Conservation (phyloP, 1,140 invertebrate species). For the Trachymyrmex septentrionalis region DNA sequence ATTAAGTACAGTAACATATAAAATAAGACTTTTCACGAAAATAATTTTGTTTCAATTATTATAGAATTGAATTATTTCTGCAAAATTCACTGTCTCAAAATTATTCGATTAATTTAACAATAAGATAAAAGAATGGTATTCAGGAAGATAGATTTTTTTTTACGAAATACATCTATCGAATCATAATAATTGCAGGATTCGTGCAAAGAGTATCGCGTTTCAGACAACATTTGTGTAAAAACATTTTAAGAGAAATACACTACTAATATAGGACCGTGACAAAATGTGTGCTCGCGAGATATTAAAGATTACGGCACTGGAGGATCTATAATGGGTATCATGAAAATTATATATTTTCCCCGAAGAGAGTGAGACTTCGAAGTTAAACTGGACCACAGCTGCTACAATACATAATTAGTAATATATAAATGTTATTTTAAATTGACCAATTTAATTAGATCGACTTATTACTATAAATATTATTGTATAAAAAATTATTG, state of each 20-base stretch:
- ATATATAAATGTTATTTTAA: not conserved
- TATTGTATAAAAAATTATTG: slow-evolving; percentile 40
- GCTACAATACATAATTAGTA: not conserved
- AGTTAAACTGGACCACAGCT: not conserved
- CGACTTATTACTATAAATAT: not conserved
- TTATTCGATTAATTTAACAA: not conserved
- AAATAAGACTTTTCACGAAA: not conserved
- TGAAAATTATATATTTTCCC: not conserved
- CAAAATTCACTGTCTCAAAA: not conserved
- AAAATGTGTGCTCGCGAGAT: not conserved
- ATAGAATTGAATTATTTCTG: not conserved
- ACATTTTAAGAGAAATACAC: slow-evolving; percentile 37
- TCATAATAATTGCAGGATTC: slow-evolving; percentile 33
- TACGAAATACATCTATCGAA: slow-evolving; percentile 3
- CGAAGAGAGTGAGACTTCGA: not conserved
- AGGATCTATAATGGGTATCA: not conserved
- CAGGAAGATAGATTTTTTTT: slow-evolving; percentile 38
- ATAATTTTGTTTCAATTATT: not conserved
- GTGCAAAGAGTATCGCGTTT: slow-evolving; percentile 42
- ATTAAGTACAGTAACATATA: not conserved
- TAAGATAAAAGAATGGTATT: not conserved
- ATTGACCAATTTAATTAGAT: slow-evolving; percentile 9
- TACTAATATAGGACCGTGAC: not conserved
- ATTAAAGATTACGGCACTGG: slow-evolving; percentile 9
- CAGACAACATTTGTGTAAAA: slow-evolving; percentile 7